phyloP scores from a whole-genome alignment of 2,113 vertebrate species.

The Phrynosoma platyrhinos region DNA sequence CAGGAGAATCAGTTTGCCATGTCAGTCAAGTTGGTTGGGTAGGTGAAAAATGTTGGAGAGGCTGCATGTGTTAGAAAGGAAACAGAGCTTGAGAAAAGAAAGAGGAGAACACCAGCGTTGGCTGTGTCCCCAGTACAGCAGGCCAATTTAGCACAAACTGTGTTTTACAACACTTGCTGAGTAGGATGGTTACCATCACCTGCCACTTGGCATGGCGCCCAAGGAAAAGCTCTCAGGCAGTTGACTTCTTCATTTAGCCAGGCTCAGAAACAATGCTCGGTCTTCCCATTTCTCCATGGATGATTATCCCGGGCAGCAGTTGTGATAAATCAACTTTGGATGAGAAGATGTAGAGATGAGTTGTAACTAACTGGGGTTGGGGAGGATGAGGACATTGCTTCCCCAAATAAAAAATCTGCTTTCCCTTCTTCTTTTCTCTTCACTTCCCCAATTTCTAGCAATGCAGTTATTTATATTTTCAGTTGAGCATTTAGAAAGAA shows the following conservation, averaged over 20 bases:
- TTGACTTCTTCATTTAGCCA: neutral
- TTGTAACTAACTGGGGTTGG: no score
- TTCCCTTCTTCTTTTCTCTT: no score
- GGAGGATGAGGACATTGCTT: no score
- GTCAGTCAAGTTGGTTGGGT: constrained; percentile 27
- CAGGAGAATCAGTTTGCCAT: neutral
- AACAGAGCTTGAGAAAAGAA: constrained; percentile 15
- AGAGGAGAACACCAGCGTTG: neutral
- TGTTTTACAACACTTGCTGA: neutral
- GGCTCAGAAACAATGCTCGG: neutral
- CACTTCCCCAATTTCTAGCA: no score
- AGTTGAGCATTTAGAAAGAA: no score
- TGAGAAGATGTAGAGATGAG: constrained; percentile 10
- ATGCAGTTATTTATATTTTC: no score
- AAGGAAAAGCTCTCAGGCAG: neutral
- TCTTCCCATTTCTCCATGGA: neutral
- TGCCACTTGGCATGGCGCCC: neutral
- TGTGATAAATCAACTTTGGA: neutral
- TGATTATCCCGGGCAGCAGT: constrained; percentile 17
- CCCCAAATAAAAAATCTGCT: no score
- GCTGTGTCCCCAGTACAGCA: constrained; percentile 7
- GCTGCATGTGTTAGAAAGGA: neutral
- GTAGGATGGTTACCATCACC: neutral
- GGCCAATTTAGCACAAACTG: neutral
- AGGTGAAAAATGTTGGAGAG: neutral